Conservation (phyloP, 2,113 vertebrate genomes). For the Chascanopsetta lugubris region DNA sequence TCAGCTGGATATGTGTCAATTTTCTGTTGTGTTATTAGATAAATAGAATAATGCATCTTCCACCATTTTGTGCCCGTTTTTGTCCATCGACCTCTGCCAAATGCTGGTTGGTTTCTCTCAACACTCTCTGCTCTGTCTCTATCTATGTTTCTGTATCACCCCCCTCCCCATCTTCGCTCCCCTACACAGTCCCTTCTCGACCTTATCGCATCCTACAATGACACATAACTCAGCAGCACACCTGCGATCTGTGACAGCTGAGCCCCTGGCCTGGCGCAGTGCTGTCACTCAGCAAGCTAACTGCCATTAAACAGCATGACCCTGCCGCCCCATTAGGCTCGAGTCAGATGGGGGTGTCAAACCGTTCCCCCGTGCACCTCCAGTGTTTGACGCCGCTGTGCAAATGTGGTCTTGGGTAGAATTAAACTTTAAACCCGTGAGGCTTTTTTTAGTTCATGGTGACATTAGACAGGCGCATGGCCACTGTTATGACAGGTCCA, state of each 20-base stretch:
- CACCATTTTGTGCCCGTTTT: neutral
- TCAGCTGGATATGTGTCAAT: neutral
- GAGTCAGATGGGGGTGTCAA: constrained; percentile 73
- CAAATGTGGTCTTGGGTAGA: constrained; percentile 25
- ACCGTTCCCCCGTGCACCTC: constrained; percentile 39
- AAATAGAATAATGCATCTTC: neutral
- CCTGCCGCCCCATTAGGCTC: constrained; percentile 73
- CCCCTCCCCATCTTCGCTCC: neutral
- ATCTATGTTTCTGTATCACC: constrained; percentile 17
- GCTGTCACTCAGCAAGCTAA: constrained; percentile 76
- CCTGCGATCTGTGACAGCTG: constrained; percentile 70
- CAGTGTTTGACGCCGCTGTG: constrained; percentile 31
- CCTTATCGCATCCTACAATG: constrained; percentile 65
- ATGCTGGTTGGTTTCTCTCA: neutral
- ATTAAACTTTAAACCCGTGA: neutral
- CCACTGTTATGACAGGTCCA: neutral
- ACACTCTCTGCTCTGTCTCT: constrained; percentile 1
- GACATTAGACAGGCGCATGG: neutral
- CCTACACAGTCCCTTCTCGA: constrained; percentile 42
- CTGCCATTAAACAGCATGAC: constrained; percentile 74
- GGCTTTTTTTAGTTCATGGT: constrained; percentile 7
- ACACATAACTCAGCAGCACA: constrained; percentile 71
- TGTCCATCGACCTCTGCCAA: neutral
- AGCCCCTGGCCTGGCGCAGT: constrained; percentile 55
- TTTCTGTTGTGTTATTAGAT: neutral